Conservation (phyloP, 1,140 invertebrate species). For the Drosophila setifemur region DNA sequence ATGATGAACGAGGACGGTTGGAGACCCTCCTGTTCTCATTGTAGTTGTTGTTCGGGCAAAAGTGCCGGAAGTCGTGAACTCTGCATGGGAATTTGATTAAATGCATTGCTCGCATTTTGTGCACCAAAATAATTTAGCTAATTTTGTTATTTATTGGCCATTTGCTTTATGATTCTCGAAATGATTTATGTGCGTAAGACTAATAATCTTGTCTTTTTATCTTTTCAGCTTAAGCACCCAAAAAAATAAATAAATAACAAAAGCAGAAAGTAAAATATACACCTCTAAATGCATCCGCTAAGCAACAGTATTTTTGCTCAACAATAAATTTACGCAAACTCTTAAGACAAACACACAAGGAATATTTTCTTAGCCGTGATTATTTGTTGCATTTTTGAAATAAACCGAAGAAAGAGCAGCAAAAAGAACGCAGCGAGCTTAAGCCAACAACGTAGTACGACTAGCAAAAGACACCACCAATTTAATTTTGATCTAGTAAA, state of each 20-base stretch:
- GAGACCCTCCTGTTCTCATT: not conserved
- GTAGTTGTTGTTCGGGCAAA: conserved; percentile 24
- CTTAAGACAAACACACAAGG: conserved; percentile 29
- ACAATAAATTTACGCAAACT: conserved; percentile 51
- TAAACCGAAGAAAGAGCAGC: conserved; percentile 17
- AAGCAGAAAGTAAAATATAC: too few relatives aligned
- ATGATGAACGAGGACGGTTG: conserved; percentile 62
- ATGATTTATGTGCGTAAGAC: conserved; percentile 26
- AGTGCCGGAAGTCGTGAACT: conserved; percentile 66
- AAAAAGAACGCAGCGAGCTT: conserved; percentile 28
- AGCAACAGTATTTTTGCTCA: conserved; percentile 79
- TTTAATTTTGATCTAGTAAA: conserved; percentile 62
- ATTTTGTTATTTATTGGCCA: conserved; percentile 56
- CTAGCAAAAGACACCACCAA: conserved; percentile 79
- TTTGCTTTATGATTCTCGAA: not conserved
- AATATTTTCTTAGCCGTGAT: conserved; percentile 59
- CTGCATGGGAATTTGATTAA: conserved; percentile 64
- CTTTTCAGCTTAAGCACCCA: conserved; percentile 47
- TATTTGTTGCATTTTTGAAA: conserved; percentile 69
- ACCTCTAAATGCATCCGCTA: conserved; percentile 44
- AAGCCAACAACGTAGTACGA: conserved; percentile 72
- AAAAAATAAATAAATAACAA: not conserved
- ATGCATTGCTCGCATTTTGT: conserved; percentile 58
- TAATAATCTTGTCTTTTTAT: conserved; percentile 26
- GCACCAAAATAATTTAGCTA: conserved; percentile 62